phyloP scores from a whole-genome alignment of 2,797 vertebrate species.

The Amblyraja radiata region DNA sequence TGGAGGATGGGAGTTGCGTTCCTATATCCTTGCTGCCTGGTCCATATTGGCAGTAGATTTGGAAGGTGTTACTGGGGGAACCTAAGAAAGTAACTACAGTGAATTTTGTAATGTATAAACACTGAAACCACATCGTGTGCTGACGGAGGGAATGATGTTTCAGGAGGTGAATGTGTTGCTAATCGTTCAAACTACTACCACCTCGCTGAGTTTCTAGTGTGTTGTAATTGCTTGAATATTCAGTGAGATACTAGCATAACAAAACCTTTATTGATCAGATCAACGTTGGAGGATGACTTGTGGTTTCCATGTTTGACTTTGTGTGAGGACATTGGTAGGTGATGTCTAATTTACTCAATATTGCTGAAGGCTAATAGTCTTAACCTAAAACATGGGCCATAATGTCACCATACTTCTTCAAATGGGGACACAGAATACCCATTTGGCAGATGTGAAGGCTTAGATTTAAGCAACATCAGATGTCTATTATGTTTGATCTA shows the following conservation, averaged over 20 bases:
- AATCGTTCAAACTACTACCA: too few species aligned
- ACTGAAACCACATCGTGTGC: too few species aligned
- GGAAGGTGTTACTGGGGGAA: too few species aligned
- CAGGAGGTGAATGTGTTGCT: too few species aligned
- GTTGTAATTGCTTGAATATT: neutral
- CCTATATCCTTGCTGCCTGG: too few species aligned
- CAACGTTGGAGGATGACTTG: neutral
- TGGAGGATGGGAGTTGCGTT: too few species aligned
- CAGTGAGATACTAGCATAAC: neutral
- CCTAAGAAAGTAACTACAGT: too few species aligned
- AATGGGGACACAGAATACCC: neutral
- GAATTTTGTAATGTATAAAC: too few species aligned
- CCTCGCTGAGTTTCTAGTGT: too few species aligned
- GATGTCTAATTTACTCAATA: neutral
- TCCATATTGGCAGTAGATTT: too few species aligned
- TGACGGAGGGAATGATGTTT: too few species aligned
- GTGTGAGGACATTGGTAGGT: neutral
- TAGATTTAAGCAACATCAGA: neutral
- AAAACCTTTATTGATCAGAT: neutral
- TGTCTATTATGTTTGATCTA: neutral
- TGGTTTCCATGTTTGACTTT: neutral
- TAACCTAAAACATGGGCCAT: neutral
- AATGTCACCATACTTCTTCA: neutral
- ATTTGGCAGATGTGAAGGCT: conserved; percentile 25
- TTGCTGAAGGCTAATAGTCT: neutral